Evolutionary conservation across 2,797 vertebrate species (phyloP).

Genomic region (Emys orbicularis): DNA sequence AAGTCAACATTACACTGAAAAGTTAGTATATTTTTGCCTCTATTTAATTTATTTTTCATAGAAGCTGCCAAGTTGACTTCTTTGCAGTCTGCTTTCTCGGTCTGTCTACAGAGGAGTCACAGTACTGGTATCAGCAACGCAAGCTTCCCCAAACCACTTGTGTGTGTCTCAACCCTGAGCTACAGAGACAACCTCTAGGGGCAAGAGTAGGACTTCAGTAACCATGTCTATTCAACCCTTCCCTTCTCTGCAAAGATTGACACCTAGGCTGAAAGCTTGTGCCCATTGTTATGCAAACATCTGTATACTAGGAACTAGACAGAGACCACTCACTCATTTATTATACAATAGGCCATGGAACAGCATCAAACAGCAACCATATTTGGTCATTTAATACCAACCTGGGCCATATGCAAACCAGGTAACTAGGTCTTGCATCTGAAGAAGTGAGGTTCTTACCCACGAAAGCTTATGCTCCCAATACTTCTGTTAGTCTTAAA

Average conservation of each 20-base stretch:
- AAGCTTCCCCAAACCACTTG: background rate
- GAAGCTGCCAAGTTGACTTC: slow-evolving; percentile 1
- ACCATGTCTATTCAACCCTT: accelerated
- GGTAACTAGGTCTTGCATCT: too few species aligned
- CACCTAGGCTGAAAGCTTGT: background rate
- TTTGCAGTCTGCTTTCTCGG: background rate
- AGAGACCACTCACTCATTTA: background rate
- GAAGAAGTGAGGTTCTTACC: too few species aligned
- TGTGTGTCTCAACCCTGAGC: background rate
- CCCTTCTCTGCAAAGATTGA: background rate
- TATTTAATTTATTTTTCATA: background rate
- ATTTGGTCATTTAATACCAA: background rate
- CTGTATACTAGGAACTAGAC: background rate
- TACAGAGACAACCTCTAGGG: background rate
- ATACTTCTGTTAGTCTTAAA: too few species aligned
- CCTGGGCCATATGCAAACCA: background rate
- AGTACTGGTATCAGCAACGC: background rate
- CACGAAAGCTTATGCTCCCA: too few species aligned
- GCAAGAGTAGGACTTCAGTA: background rate
- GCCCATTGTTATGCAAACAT: background rate
- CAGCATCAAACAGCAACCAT: background rate
- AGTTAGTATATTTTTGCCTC: background rate
- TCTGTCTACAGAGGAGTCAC: background rate
- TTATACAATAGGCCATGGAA: background rate
- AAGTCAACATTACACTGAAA: background rate